Evolutionary conservation across 2,888 invertebrate genomes (phyloP).

Genomic region (Xylota segnis): DNA sequence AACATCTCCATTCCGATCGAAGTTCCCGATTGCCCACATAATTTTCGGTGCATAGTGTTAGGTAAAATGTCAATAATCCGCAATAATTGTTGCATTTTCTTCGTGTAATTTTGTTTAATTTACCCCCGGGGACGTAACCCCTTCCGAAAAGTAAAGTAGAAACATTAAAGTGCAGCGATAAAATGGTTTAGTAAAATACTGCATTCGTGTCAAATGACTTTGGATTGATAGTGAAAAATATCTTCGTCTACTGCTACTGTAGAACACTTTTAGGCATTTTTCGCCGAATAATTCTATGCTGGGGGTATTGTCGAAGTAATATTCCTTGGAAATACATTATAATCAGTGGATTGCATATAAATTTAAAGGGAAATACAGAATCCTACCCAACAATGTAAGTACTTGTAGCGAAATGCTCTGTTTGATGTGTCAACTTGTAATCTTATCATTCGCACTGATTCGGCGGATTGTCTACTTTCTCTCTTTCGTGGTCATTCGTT

Average conservation of each 20-base stretch:
- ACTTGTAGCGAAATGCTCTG: background rate
- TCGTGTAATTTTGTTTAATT: background rate
- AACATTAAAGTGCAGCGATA: background rate
- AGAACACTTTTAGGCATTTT: constrained; percentile 73
- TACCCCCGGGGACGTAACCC: background rate
- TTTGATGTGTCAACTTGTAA: constrained; percentile 8
- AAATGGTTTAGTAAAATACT: constrained; percentile 9
- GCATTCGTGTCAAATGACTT: constrained; percentile 57
- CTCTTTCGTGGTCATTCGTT: background rate
- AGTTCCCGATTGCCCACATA: constrained; percentile 22
- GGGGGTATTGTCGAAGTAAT: background rate
- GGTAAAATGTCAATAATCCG: constrained; percentile 47
- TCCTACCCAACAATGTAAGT: constrained; percentile 8
- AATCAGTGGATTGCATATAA: background rate
- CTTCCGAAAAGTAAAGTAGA: background rate
- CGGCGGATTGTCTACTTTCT: background rate
- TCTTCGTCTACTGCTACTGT: constrained; percentile 19
- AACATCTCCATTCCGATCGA: constrained; percentile 27
- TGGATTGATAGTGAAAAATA: constrained; percentile 21
- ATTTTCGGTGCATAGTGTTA: constrained; percentile 71
- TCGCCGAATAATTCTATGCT: background rate
- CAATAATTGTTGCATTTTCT: constrained; percentile 31
- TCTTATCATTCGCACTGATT: constrained; percentile 18
- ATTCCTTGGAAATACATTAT: background rate
- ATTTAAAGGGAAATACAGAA: background rate